Base-by-base conservation (phyloP, 2,113 vertebrate species). In the Heterochromis multidens region DNA sequence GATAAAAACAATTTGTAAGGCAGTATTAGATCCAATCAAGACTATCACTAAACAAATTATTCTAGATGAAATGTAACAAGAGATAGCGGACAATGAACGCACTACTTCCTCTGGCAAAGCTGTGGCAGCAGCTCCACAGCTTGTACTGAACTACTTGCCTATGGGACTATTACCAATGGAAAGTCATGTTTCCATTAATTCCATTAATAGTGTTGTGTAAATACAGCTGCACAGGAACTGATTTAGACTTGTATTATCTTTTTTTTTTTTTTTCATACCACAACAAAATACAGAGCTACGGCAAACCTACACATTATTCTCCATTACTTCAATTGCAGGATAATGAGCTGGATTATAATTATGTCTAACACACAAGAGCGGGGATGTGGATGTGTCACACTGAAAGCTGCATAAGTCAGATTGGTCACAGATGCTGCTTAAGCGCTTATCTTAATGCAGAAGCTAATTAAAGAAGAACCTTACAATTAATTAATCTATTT, bases 21-120 rank as follows among this genome's bases (percentile, higher is more conserved):
- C 31, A 82, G 37, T 25, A 86, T 46, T 46, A 74, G 62, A 87
- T 46, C 77, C 52, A 82, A 80, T 87, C 72, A 1, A 12, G 2
- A 59, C 35, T 0, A 31, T 65, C 46, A 61, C 2, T 81, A 87
- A 85, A 88, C 83, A 82, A 85, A 89, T 88, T 62, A 87, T 33
- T 3, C 57, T 23, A 6, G 54, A 83, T 86, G 25, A 82, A 87
- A 86, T 63, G 67, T 14, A 82, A 80, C 27, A 62, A 80, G 16
- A 6, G 77, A 91, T 43, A 77, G 43, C 25, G 19, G 49, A 59
- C 14, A 29, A 79, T 85, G 84, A 87, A 85, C 27, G 85, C 1
- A 11, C 43, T 16, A 33, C 61, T 83, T 88, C 80, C 81, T 89
- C 61, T 86, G 74, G 58, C 46, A 78, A 57, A 63, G 37, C 56